Base-by-base conservation (phyloP, 2,113 vertebrate genomes). In the Neomonachus schauinslandi region DNA sequence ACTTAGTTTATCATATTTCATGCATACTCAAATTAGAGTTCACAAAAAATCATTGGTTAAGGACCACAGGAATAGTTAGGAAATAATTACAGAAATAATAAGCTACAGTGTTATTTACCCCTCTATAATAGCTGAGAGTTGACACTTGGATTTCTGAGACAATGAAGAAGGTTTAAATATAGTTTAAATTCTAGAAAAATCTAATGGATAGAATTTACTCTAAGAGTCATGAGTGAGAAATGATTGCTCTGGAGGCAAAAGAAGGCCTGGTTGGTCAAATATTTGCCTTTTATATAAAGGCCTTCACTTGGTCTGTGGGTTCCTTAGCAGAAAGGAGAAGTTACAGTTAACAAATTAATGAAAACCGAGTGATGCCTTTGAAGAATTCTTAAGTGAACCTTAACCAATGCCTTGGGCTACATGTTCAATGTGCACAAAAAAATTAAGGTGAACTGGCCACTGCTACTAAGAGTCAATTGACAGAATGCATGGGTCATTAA, bases 401-500 rank as follows among this genome's bases (percentile, higher is more conserved):
- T 99, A 99, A 99, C 99, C 96, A 96, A 98, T 99, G 99, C 99
- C 99, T 98, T 98, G 33, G 97, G 99, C 98, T 93, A 98, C 98
- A 98, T 98, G 97, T 98, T 99, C 97, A 98, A 98, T 98, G 98
- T 46, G 97, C 97, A 98, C 98, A 96, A 96, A 95, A 98, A 99
- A 98, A 98, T 99, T 98, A 99, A 99, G 99, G 98, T 99, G 99
- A 98, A 99, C 98, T 98, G 99, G 99, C 99, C 99, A 99, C 98
- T 99, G 99, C 99, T 99, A 99, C 99, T 98, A 99, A 99, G 99
- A 99, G 99, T 99, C 99, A 99, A 99, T 99, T 99, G 99, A 99
- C 99, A 99, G 99, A 99, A 99, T 97, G 98, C 98, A 99, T 94
- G 99, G 99, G 99, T 99, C 99, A 99, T 99, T 99, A 99, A 99